Base-by-base conservation (phyloP, 2,888 invertebrate genomes). In the Lithophane semibrunnea region DNA sequence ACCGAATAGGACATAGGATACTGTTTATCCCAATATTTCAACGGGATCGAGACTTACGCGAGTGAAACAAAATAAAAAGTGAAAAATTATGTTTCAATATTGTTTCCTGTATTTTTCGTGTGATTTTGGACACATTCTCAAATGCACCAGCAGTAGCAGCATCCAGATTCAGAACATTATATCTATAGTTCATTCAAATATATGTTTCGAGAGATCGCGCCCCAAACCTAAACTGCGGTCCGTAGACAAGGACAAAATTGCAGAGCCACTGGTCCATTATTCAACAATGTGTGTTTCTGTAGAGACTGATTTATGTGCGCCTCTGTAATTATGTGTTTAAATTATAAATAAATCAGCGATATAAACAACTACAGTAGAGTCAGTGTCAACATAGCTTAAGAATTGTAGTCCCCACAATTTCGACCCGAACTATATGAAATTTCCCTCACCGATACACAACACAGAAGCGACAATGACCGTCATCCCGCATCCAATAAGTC, bases 401-500 rank as follows among this genome's bases (percentile, higher is more conserved):
- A 47, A 18, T 18, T 29, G n/a, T 9, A 21, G 9, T 37, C 29
- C 13, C 10, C 29, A 29, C 10, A 29, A 5, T 29, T 60, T 29
- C 2, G 10, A 18, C 1, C 29, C 2, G 12, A 21, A 54, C 42
- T 8, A 16, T 47, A 75, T 52, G 56, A 42, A 5, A 21, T 44
- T 63, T 13, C 18, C 49, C 16, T 49, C n/a, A 13, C 10, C 3
- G 24, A 18, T 49, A 56, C 69, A 77, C 29, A 58, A 61, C 37
- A 66, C 60, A 18, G 49, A 21, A 56, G 13, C 61, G 47, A 74
- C 84, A 75, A 60, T 65, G 52, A 66, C 61, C 63, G 37, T 44
- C 75, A 72, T 72, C 42, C 58, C 49, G 37, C 4, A 61, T n/a
- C 56, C 85, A 82, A 83, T 83, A 82, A 83, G 73, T 83, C 83